Base-by-base conservation (phyloP, 2,888 invertebrate genomes). In the Phortica magna region DNA sequence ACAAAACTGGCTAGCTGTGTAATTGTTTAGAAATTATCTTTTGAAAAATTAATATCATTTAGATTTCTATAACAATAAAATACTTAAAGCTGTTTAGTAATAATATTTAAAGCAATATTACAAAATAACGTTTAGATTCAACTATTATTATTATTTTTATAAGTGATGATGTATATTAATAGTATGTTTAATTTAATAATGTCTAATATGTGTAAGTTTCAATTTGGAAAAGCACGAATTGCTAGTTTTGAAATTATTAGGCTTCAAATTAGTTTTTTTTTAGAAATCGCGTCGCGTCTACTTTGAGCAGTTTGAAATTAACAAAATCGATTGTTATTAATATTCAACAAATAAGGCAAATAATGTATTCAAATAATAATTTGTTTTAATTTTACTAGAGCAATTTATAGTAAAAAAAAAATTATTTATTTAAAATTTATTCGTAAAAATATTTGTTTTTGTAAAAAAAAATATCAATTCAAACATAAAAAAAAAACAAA, bases 321-420 rank as follows among this genome's bases (percentile, higher is more conserved):
- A 59, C 10, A 59, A 17, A 59, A 59, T 14, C n/a, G 7, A 59
- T 59, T n/a, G 59, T 59, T 59, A 59, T 59, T 59, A n/a, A 17
- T n/a, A n/a, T 14, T 7, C 59, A 48, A 48, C 48, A 7, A 59
- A 59, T 59, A n/a, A 59, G 59, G n/a, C 59, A 59, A 59, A 59
- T 31, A 31, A 31, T 31, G 31, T 31, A 31, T 31, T 14, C 59
- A 59, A 59, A 59, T 9, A 59, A 31, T 31, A 31, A 31, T 31
- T 31, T 31, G 31, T 71, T 82, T 80, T 86, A 84, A 83, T 87
- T 84, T 76, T 84, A 87, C 81, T 87, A 87, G 85, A 79, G 83
- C 82, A 87, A 87, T 87, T 75, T 70, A 77, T 85, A 61, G n/a
- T 48, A n/a, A 55, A 55, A 55, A n/a, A 17, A 55, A 55, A 17